These are phyloP conservation scores for Taenaris catops DNA, from an alignment of 2,888 invertebrate genomes.

Conservation along the genomic window DNA sequence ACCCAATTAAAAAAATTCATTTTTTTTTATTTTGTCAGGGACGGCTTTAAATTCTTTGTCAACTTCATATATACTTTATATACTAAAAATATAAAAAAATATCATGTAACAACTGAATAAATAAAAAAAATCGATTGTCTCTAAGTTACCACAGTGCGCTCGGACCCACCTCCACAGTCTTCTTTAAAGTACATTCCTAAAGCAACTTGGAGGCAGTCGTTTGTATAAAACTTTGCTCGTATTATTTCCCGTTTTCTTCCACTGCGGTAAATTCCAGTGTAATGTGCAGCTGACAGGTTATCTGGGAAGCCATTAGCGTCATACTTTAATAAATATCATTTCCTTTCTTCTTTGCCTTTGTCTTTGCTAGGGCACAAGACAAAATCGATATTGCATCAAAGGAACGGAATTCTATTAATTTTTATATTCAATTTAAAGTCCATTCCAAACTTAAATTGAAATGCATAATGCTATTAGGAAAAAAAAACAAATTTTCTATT, in stretches of 20 bases:
- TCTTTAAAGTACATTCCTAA: slow-evolving; percentile 46
- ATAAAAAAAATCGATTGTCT: too few relatives aligned
- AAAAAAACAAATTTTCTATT: too few relatives aligned
- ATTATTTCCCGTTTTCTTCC: slow-evolving; percentile 27
- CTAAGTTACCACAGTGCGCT: slow-evolving; percentile 10
- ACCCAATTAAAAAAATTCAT: too few relatives aligned
- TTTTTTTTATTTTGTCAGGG: too few relatives aligned
- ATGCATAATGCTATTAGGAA: too few relatives aligned
- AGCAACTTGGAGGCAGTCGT: slow-evolving; percentile 55
- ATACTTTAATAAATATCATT: slow-evolving; percentile 25
- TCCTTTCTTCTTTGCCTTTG: slow-evolving; percentile 13
- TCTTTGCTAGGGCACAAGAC: slow-evolving; percentile 7
- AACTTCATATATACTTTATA: too few relatives aligned
- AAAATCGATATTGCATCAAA: slow-evolving; percentile 7
- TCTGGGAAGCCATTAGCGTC: slow-evolving; percentile 29
- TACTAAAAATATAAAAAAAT: too few relatives aligned
- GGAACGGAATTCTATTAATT: not conserved
- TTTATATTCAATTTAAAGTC: too few relatives aligned
- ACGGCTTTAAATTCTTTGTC: too few relatives aligned
- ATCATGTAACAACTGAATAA: too few relatives aligned
- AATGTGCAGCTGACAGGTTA: slow-evolving; percentile 31
- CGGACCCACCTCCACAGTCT: slow-evolving; percentile 35
- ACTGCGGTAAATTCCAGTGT: slow-evolving; percentile 24
- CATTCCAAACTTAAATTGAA: too few relatives aligned
- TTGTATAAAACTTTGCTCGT: slow-evolving; percentile 50